These are phyloP conservation scores for Drosophila fulvimacula DNA, from an alignment of 2,888 invertebrate species.

Conservation along the genomic window DNA sequence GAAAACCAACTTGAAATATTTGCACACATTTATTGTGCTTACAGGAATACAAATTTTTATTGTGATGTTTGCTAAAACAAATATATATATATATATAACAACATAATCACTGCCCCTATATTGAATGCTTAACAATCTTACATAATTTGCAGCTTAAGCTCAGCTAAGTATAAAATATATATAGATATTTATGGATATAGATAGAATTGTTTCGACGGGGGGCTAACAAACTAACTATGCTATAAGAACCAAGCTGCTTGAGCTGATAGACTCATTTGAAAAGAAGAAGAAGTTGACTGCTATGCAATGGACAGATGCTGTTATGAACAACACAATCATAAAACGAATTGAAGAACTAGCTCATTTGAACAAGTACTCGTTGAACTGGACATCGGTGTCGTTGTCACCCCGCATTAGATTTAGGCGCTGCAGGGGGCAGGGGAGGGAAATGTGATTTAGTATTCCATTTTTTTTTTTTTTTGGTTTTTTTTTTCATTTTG, in stretches of 20 bases:
- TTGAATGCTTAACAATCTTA: slow-evolving; percentile 14
- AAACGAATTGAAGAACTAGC: background rate
- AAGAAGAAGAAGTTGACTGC: background rate
- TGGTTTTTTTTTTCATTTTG: too few species aligned
- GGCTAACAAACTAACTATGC: slow-evolving; percentile 6
- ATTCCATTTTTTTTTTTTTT: background rate
- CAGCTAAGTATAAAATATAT: slow-evolving; percentile 13
- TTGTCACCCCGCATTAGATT: slow-evolving; percentile 58
- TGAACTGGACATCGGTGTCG: slow-evolving; percentile 57
- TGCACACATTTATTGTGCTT: slow-evolving; percentile 7
- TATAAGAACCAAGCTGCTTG: background rate
- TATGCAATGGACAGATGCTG: slow-evolving; percentile 1
- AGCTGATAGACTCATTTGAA: background rate
- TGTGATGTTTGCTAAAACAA: background rate
- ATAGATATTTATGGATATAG: background rate
- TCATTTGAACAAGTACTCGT: slow-evolving; percentile 69
- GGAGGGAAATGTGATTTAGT: background rate
- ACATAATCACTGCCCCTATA: slow-evolving; percentile 4
- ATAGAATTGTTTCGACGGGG: background rate
- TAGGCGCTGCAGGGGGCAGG: slow-evolving; percentile 41
- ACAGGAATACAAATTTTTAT: slow-evolving; percentile 12
- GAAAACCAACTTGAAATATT: background rate
- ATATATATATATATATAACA: background rate
- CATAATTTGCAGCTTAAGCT: background rate
- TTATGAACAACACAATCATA: background rate